Evolutionary conservation across 2,113 vertebrate genomes (phyloP), one percentile per base, ranked within the genome.

Genomic region (Nannospalax galili): DNA sequence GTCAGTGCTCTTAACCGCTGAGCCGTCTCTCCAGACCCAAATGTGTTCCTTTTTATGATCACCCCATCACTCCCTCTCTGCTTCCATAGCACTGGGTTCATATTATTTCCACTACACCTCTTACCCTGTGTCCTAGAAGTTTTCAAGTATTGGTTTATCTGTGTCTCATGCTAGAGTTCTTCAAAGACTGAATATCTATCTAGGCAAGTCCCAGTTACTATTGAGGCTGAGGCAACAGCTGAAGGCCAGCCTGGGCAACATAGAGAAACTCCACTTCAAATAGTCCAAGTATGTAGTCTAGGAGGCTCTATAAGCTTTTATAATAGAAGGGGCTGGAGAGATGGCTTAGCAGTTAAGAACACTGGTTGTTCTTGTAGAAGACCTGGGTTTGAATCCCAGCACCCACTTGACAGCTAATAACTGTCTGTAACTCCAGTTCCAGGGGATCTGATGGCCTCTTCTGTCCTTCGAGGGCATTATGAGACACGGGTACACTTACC

Each of bases 11-110:
- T n/a, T n/a, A n/a, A n/a, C n/a, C n/a, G n/a, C n/a, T n/a, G n/a
- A n/a, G n/a, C n/a, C n/a, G n/a, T n/a, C n/a, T n/a, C n/a, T n/a
- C n/a, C n/a, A n/a, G n/a, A n/a, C n/a, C n/a, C n/a, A n/a, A n/a
- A n/a, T n/a, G n/a, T n/a, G n/a, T n/a, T n/a, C n/a, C n/a, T n/a
- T 64, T 89, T 93, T 82, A 35, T 81, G 24, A 80, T 40, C 48
- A 48, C 42, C 79, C 72, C 10, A 32, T 77, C 52, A 15, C 74
- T 89, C n/a, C 70, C 42, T 40, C n/a, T n/a, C n/a, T n/a, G n/a
- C n/a, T n/a, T n/a, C n/a, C n/a, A n/a, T 6, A 86, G 35, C 74
- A 10, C n/a, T 69, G 3, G 28, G 15, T 69, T 42, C 37, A 12
- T 37, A 78, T 62, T 40, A 60, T 88, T 77, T 74, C 58, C 15